Conservation (phyloP, 92 coral and sea anemone species). For the Zoanthus sansibaricus region DNA sequence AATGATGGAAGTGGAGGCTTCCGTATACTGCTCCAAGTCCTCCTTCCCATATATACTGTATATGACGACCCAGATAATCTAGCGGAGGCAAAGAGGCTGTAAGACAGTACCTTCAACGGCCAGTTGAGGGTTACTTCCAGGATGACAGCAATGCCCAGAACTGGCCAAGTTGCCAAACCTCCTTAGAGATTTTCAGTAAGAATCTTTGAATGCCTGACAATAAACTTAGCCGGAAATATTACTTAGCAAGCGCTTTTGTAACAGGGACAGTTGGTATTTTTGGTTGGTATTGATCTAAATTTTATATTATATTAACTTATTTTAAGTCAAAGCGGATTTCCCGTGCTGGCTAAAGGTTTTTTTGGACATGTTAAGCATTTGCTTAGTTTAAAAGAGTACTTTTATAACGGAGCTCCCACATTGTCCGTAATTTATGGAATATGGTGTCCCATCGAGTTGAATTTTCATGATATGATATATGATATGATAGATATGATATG, state of each 20-base stretch:
- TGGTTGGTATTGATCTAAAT: background rate
- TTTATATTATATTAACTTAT: background rate
- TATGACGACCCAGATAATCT: conserved; percentile 39
- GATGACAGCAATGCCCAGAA: conserved; percentile 30
- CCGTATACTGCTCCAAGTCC: conserved; percentile 1
- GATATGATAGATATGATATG: too few species aligned
- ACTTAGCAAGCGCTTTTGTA: background rate
- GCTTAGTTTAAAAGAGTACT: background rate
- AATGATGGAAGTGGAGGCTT: conserved; percentile 10
- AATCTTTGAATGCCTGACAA: background rate
- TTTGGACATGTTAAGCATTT: background rate
- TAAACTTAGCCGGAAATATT: background rate
- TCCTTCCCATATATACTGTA: background rate
- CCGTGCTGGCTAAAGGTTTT: background rate
- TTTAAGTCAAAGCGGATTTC: background rate
- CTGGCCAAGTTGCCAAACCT: background rate
- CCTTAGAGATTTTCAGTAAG: background rate
- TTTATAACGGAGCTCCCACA: background rate
- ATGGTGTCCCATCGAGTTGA: background rate
- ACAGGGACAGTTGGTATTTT: background rate
- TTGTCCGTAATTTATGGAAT: background rate
- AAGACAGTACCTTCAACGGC: conserved; percentile 51
- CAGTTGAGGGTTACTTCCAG: conserved; percentile 35
- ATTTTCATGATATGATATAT: too few species aligned
- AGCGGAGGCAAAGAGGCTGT: background rate